Percentiles rank a stretch among this genome's conserved stretches.
phyloP scores from a whole-genome alignment of 2,113 vertebrate species.

The Aix galericulata region DNA sequence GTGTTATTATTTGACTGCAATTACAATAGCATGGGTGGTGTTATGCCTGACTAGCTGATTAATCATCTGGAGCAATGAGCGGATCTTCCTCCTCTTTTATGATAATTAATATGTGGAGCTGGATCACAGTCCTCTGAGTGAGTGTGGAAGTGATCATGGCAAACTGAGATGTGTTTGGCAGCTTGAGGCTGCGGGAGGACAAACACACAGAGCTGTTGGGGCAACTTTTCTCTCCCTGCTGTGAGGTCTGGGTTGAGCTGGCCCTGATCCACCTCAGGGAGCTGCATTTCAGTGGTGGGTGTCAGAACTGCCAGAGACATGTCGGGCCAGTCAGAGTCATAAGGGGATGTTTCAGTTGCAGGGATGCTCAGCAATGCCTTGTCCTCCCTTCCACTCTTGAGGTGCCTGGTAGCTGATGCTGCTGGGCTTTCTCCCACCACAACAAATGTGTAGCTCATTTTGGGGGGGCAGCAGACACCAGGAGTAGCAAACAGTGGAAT shows the following conservation, averaged over 20 bases:
- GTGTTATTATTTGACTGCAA: constrained; percentile 4
- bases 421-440: not conserved
- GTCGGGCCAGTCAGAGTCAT: not conserved
- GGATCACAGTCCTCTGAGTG: not conserved
- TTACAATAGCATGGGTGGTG: constrained; percentile 22
- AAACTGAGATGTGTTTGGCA: not conserved
- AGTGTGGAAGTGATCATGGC: not conserved
- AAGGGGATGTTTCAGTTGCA: not conserved
- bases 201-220: not conserved
- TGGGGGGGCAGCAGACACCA: not conserved
- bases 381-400: not conserved
- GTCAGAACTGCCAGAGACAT: not conserved
- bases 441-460: not conserved
- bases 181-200: not conserved
- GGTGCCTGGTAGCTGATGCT: not conserved
- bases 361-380: not conserved
- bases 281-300: not conserved
- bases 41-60: constrained; percentile 46
- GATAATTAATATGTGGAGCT: constrained; percentile 15
- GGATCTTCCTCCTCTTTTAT: constrained; percentile 14
- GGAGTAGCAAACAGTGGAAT: not conserved
- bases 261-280: not conserved
- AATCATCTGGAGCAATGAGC: constrained; percentile 39
- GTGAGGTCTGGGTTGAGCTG: not conserved
- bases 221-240: not conserved